A percentile compares a stretch with the other conserved stretches of the same genome.
phyloP scores from a whole-genome alignment of 2,797 vertebrate species.

The Florisuga fusca region DNA sequence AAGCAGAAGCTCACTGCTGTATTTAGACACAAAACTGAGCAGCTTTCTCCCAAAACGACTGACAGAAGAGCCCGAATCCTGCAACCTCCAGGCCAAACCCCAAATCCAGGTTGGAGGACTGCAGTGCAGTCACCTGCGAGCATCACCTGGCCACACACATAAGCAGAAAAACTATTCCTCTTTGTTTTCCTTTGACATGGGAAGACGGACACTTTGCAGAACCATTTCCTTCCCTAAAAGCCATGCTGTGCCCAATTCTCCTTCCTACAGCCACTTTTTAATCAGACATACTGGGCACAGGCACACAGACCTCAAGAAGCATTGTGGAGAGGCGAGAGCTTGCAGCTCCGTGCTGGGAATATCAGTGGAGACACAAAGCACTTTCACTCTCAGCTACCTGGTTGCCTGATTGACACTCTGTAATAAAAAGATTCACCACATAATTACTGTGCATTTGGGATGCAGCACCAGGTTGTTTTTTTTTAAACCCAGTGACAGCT shows the following conservation, averaged over 20 bases:
- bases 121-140: background rate
- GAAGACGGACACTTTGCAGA: background rate
- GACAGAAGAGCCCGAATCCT: background rate
- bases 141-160: background rate
- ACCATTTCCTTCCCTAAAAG: background rate
- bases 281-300: background rate
- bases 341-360: constrained; percentile 5
- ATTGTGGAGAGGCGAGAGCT: background rate
- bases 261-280: background rate
- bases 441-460: constrained; percentile 53
- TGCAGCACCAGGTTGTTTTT: background rate
- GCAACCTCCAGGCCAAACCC: background rate
- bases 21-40: constrained; percentile 35
- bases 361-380: background rate
- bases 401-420: constrained; percentile 27
- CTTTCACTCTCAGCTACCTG: background rate
- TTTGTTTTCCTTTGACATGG: background rate
- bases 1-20: constrained; percentile 13
- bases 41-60: background rate
- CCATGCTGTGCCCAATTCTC: background rate
- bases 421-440: constrained; percentile 58
- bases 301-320: background rate
- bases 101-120: background rate
- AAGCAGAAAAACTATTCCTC: background rate
- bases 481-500: constrained; percentile 48